These are phyloP conservation scores for Tenthredo scrophulariae DNA, from an alignment of 2,888 invertebrate species.

Conservation along the genomic window DNA sequence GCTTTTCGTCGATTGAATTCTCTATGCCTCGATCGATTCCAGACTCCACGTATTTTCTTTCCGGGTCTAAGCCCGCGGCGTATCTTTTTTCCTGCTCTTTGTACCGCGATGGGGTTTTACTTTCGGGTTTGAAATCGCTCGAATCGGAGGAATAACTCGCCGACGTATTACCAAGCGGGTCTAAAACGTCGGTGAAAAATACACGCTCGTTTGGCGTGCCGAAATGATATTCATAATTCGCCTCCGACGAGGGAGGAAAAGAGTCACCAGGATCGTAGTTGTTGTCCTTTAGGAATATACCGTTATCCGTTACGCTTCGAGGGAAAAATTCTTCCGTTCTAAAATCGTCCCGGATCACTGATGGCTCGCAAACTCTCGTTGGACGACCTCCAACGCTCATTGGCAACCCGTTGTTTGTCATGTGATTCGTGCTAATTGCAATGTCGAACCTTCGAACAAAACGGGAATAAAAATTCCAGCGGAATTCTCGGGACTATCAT, in stretches of 20 bases:
- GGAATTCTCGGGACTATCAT: not conserved
- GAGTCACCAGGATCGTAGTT: conserved; percentile 66
- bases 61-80: not conserved
- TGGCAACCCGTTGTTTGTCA: not conserved
- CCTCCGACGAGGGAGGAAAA: conserved; percentile 64
- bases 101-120: conserved; percentile 38
- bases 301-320: conserved; percentile 70
- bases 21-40: conserved; percentile 7
- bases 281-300: conserved; percentile 65
- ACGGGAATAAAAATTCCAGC: not conserved
- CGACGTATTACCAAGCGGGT: conserved; percentile 59
- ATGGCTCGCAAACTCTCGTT: not conserved
- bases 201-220: conserved; percentile 62
- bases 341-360: conserved; percentile 66
- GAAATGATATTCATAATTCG: conserved; percentile 44
- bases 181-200: conserved; percentile 60
- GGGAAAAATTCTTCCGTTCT: conserved; percentile 72
- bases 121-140: conserved; percentile 66
- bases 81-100: conserved; percentile 8
- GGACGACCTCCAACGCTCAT: not conserved
- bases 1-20: conserved; percentile 4
- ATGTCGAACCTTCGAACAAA: conserved; percentile 69
- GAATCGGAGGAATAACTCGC: conserved; percentile 71
- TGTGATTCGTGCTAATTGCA: conserved; percentile 52
- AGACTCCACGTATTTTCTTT: not conserved